phyloP scores from a whole-genome alignment of 64 coral and sea anemone genomes.

The Acropora yongei region DNA sequence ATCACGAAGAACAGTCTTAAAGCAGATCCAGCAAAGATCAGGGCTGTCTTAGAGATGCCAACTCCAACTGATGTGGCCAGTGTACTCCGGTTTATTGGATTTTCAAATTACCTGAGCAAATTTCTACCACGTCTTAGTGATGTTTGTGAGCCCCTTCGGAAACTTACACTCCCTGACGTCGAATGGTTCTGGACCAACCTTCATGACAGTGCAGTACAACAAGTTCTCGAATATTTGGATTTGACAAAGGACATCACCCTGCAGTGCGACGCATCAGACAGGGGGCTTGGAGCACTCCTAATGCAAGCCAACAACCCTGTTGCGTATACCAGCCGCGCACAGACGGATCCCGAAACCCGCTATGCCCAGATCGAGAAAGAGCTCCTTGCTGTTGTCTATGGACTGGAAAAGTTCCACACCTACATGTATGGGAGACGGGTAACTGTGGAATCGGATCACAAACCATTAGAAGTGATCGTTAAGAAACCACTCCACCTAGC shows the following conservation, averaged over 20 bases:
- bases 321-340: not conserved
- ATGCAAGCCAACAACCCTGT: not conserved
- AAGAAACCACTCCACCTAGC: conserved; percentile 5
- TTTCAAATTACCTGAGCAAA: not conserved
- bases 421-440: no score
- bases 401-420: no score
- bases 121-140: conserved; percentile 21
- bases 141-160: not conserved
- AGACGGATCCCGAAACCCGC: not conserved
- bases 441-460: conserved; percentile 12
- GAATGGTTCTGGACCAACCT: not conserved
- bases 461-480: not conserved
- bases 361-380: conserved; percentile 8
- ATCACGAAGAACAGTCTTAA: conserved; percentile 11
- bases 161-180: not conserved
- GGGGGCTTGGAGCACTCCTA: not conserved
- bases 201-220: not conserved
- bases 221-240: conserved; percentile 12
- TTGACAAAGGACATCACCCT: not conserved
- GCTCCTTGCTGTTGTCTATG: not conserved
- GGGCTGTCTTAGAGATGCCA: conserved; percentile 4
- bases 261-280: not conserved
- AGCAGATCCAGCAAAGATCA: not conserved
- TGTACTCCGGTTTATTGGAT: not conserved
- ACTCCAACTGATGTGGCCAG: not conserved